Evolutionary conservation across 2,113 vertebrate genomes (phyloP), one percentile per base, ranked within the genome.

Genomic region (Rhineura floridana): DNA sequence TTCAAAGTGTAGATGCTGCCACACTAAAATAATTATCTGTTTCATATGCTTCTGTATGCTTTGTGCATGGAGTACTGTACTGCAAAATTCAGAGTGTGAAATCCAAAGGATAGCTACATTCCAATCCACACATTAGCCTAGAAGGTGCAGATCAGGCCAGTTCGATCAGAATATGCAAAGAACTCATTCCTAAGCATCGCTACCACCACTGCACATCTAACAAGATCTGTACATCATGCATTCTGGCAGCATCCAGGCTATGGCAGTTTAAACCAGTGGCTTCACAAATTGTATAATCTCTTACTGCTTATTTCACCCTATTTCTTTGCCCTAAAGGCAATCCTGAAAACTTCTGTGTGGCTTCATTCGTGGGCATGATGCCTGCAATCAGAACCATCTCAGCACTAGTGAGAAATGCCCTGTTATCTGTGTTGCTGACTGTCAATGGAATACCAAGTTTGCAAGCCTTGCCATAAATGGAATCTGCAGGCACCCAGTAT

Each of bases 371-470:
- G 77, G 62, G 86, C 48, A 19, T 0, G 48, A 62, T 3, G 79
- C 46, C 33, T 44, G 11, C 0, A 0, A 88, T 85, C 77, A 81
- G 0, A 72, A 87, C 44, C 12, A 44, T 42, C 19, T 12, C 15
- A 0, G 15, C 77, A 17, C 85, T 88, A 88, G 78, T 36, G 83
- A 92, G 90, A 90, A 91, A 85, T 70, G 83, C 81, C 93, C 82
- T 78, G 30, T 90, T 86, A 87, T 72, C 91, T 52, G 0, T 77
- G 81, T 55, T 0, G 0, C 87, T 94, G 92, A 93, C 94, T 93
- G 95, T 94, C 93, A 93, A 84, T 91, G 93, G 93, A 96, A 96
- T 87, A 95, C 89, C 93, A 85, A 83, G 89, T 81, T 90, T n/a
- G 78, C 85, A 91, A 85, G 80, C 81, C 91, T 93, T 44, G 87